Evolutionary conservation across 2,797 vertebrate species (phyloP).

Genomic region (Amphiprion clarkii): DNA sequence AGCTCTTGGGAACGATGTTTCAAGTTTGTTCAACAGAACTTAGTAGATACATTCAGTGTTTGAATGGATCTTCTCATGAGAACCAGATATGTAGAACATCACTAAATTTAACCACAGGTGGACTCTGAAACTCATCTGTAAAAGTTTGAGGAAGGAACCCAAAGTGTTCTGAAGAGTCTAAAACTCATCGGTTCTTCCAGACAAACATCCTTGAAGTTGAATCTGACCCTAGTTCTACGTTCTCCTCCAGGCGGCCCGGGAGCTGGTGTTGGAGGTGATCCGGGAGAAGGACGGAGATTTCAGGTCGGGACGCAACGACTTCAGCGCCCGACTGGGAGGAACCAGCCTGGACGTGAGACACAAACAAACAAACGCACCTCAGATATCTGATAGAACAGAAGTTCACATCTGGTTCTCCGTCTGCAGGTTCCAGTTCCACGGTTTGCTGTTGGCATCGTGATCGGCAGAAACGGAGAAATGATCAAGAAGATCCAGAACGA

Average conservation of each 20-base stretch:
- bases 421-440: slow-evolving; percentile 94
- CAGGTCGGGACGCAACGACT: slow-evolving; percentile 91
- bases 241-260: slow-evolving; percentile 92
- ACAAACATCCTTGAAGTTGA: too few relatives aligned
- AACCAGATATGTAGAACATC: too few relatives aligned
- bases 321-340: slow-evolving; percentile 91
- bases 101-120: too few relatives aligned
- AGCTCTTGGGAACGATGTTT: too few relatives aligned
- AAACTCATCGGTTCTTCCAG: too few relatives aligned
- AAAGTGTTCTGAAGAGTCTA: too few relatives aligned
- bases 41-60: too few relatives aligned
- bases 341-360: slow-evolving; percentile 91
- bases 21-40: too few relatives aligned
- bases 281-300: slow-evolving; percentile 97
- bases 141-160: too few relatives aligned
- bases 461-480: slow-evolving; percentile 98
- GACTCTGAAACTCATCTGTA: too few relatives aligned
- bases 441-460: slow-evolving; percentile 97
- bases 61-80: too few relatives aligned
- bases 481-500: slow-evolving; percentile 99
- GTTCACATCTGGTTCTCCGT: background rate
- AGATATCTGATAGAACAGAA: background rate
- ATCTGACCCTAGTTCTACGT: background rate
- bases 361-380: background rate
- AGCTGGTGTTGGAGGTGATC: slow-evolving; percentile 97